phyloP scores from a whole-genome alignment of 2,113 vertebrate genomes.

The Ctenomys sociabilis region DNA sequence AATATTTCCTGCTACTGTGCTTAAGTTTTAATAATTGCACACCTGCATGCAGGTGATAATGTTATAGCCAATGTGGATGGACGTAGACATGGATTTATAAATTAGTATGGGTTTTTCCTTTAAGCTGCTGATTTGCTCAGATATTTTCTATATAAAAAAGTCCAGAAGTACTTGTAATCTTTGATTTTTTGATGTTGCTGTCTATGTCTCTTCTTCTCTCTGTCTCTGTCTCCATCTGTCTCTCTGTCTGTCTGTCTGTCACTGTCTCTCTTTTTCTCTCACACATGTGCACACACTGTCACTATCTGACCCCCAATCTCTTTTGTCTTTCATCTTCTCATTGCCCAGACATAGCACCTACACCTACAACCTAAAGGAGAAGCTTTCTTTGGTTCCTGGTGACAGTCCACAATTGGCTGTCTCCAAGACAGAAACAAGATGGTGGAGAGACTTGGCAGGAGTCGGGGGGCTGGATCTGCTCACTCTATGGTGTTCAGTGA shows the following conservation, averaged over 20 bases:
- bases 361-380: background rate
- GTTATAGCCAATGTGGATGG: constrained; percentile 46
- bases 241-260: too few relatives aligned
- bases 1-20: constrained; percentile 40
- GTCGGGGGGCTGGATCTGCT: background rate
- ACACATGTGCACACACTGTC: background rate
- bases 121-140: background rate
- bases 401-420: background rate
- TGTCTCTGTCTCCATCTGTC: too few relatives aligned
- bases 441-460: background rate
- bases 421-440: background rate
- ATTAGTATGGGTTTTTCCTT: background rate
- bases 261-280: background rate
- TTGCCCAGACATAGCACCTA: background rate
- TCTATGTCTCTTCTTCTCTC: background rate
- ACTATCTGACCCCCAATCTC: background rate
- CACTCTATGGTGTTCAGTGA: background rate
- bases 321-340: background rate
- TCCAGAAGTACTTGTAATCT: constrained; percentile 11
- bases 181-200: background rate
- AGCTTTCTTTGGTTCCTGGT: background rate
- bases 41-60: constrained; percentile 61
- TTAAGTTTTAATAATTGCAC: constrained; percentile 77
- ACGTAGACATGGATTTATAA: constrained; percentile 38
- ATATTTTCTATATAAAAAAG: constrained; percentile 15